phyloP scores from a whole-genome alignment of 2,797 vertebrate genomes.

The Chlorospingus flavigularis region DNA sequence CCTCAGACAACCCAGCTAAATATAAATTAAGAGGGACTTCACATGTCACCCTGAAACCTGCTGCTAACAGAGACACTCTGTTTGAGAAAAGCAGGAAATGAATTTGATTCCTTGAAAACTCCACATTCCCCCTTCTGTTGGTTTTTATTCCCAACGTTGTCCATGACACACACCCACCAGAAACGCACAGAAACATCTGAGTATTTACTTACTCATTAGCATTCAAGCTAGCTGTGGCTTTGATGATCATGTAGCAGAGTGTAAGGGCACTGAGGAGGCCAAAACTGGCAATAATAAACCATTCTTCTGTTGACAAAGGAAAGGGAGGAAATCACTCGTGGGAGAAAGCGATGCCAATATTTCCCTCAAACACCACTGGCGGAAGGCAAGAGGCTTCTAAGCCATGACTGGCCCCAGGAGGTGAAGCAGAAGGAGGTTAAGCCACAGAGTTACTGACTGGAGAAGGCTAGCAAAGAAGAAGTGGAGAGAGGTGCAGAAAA shows the following conservation, averaged over 20 bases:
- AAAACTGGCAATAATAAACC: slow-evolving; percentile 94
- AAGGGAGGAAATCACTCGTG: slow-evolving; percentile 87
- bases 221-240: slow-evolving; percentile 86
- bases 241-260: slow-evolving; percentile 94
- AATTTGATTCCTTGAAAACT: background rate
- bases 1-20: background rate
- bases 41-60: background rate
- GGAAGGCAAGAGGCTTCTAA: slow-evolving; percentile 72
- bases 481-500: slow-evolving; percentile 71
- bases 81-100: background rate
- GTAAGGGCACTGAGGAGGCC: slow-evolving; percentile 89
- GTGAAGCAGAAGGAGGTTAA: slow-evolving; percentile 79
- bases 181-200: slow-evolving; percentile 4
- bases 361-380: slow-evolving; percentile 77
- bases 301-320: slow-evolving; percentile 94
- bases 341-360: slow-evolving; percentile 78
- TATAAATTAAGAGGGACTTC: background rate
- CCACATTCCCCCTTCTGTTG: background rate
- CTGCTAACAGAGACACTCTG: background rate
- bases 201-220: slow-evolving; percentile 84
- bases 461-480: slow-evolving; percentile 75
- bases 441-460: slow-evolving; percentile 76
- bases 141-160: background rate
- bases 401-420: slow-evolving; percentile 75
- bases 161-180: slow-evolving; percentile 43